A percentile compares a stretch with the other conserved stretches of the same genome.
Evolutionary conservation across 2,888 invertebrate species (phyloP).

Genomic region (Arenicola marina): DNA sequence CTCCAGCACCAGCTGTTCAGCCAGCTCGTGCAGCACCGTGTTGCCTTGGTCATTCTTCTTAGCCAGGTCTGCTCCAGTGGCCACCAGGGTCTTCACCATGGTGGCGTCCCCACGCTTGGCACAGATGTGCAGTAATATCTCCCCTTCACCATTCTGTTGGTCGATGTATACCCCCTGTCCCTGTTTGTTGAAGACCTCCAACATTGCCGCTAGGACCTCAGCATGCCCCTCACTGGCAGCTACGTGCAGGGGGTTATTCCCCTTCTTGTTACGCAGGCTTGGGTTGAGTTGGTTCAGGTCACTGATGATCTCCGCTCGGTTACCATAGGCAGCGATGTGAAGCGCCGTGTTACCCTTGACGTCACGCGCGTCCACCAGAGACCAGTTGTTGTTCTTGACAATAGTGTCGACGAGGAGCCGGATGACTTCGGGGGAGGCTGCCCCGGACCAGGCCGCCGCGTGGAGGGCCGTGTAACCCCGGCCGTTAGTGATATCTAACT

Average conservation of each 20-base stretch:
- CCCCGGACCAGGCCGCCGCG: conserved; percentile 40
- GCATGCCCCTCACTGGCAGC: conserved; percentile 17
- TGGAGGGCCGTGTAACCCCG: conserved; percentile 51
- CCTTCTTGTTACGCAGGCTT: conserved; percentile 18
- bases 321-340: conserved; percentile 48
- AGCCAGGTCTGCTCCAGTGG: conserved; percentile 43
- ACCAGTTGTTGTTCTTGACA: conserved; percentile 55
- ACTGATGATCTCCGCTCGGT: conserved; percentile 20
- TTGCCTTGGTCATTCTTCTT: conserved; percentile 43
- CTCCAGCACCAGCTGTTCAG: conserved; percentile 34
- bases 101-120: conserved; percentile 12
- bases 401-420: conserved; percentile 46
- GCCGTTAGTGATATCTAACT: conserved; percentile 47
- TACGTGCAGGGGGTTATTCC: conserved; percentile 25
- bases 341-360: conserved; percentile 51
- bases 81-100: conserved; percentile 38
- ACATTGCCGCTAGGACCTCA: conserved; percentile 11
- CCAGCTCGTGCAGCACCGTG: conserved; percentile 48
- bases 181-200: conserved; percentile 19
- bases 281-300: conserved; percentile 22
- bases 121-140: conserved; percentile 20
- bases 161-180: conserved; percentile 20
- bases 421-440: conserved; percentile 40
- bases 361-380: conserved; percentile 51
- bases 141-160: conserved; percentile 16